Percentiles rank a stretch among this genome's conserved stretches.
Conservation (phyloP, 2,113 vertebrate species). For the Theristicus caerulescens region DNA sequence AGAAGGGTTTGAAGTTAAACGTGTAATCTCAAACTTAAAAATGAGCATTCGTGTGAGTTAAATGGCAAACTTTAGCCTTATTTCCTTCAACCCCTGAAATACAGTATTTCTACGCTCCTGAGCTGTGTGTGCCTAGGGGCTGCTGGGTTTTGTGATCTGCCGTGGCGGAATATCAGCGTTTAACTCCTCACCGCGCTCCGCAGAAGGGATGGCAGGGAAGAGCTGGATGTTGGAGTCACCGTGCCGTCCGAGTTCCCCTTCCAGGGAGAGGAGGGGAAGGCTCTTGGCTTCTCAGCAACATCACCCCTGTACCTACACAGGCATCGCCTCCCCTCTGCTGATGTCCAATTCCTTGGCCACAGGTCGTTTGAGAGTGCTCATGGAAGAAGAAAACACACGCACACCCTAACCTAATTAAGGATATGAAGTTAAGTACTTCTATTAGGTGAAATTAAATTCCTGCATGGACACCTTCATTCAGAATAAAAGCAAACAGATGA, state of each 20-base stretch:
- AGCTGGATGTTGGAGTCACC: fast-evolving
- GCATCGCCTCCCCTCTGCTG: neutral
- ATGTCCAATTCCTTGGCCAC: neutral
- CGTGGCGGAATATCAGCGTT: fast-evolving
- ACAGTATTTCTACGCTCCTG: fast-evolving
- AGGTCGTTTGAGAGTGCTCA: fast-evolving
- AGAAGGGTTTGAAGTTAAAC: neutral
- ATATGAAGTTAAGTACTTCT: neutral
- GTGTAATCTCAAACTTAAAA: neutral
- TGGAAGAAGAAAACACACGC: neutral
- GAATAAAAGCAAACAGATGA: neutral
- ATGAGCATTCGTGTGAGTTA: fast-evolving
- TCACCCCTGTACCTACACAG: fast-evolving
- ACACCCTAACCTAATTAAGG: neutral
- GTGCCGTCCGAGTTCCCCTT: fast-evolving
- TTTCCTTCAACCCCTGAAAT: neutral
- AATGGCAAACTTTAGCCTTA: neutral
- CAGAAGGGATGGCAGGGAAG: neutral
- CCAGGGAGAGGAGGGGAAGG: neutral
- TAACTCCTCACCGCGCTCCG: neutral
- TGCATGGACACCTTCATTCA: neutral
- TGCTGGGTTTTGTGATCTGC: neutral
- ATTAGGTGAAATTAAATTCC: neutral
- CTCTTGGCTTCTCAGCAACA: neutral
- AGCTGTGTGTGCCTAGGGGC: fast-evolving